phyloP scores from a whole-genome alignment of 2,113 vertebrate genomes.

The Phainopepla nitens region DNA sequence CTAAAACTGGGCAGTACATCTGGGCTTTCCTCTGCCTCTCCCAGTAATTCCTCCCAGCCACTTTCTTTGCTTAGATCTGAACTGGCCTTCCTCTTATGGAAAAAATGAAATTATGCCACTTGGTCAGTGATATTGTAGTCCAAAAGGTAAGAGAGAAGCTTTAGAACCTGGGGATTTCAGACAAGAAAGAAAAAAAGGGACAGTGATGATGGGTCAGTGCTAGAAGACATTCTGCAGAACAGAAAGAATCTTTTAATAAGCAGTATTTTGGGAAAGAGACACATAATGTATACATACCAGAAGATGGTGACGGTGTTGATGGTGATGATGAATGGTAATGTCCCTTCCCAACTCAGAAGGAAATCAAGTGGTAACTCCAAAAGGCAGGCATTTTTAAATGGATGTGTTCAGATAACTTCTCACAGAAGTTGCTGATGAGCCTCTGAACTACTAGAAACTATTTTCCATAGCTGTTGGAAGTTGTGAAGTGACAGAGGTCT shows the following conservation, averaged over 20 bases:
- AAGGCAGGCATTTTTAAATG: neutral
- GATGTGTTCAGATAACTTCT: neutral
- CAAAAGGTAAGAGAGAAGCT: neutral
- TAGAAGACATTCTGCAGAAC: neutral
- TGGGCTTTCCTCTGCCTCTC: neutral
- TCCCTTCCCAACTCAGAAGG: constrained; percentile 29
- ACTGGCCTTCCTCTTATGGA: neutral
- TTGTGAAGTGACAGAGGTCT: neutral
- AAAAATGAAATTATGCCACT: neutral
- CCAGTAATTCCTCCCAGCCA: neutral
- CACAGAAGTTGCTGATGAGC: neutral
- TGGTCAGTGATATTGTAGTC: neutral
- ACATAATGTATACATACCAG: constrained; percentile 36
- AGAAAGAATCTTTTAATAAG: neutral
- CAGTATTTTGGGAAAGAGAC: neutral
- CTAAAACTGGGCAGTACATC: neutral
- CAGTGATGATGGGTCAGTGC: neutral
- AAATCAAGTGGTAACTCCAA: constrained; percentile 28
- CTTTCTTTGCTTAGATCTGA: neutral
- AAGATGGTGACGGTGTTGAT: neutral
- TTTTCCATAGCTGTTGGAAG: neutral
- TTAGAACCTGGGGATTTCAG: neutral
- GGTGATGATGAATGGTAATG: constrained; percentile 22
- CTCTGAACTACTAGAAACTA: neutral
- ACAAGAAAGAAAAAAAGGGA: neutral